phyloP scores from a whole-genome alignment of 2,113 vertebrate genomes.

The Mellivora capensis region DNA sequence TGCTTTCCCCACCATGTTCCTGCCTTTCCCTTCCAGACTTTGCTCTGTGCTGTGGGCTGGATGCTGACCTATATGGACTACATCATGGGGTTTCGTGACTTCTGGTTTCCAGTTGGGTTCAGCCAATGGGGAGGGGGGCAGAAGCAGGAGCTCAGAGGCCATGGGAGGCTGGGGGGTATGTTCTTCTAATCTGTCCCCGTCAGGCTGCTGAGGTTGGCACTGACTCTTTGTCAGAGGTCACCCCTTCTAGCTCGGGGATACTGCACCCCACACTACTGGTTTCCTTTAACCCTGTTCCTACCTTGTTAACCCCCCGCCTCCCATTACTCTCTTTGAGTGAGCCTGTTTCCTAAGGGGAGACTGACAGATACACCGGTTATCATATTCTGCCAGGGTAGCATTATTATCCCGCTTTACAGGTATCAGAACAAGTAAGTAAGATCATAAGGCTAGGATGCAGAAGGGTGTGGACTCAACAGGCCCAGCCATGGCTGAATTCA shows the following conservation, averaged over 20 bases:
- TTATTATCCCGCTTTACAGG: not conserved
- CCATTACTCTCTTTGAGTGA: not conserved
- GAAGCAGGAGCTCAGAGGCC: not conserved
- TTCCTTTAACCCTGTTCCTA: not conserved
- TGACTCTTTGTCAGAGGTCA: not conserved
- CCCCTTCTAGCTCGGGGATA: not conserved
- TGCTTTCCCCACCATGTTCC: fast-evolving
- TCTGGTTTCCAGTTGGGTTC: not conserved
- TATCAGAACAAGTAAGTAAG: not conserved
- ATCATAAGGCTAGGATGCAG: not conserved
- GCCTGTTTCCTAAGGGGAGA: not conserved
- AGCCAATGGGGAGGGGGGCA: not conserved
- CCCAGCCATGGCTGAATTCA: not conserved
- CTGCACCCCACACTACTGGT: too few relatives aligned
- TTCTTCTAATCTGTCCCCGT: not conserved
- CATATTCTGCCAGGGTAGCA: too few relatives aligned
- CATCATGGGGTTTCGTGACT: too few relatives aligned
- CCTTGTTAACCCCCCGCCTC: not conserved
- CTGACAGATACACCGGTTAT: not conserved
- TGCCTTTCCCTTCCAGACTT: not conserved
- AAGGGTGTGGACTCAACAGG: not conserved
- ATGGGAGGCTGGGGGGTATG: not conserved
- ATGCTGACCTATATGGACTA: not conserved
- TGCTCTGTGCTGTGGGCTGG: not conserved
- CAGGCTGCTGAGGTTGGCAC: not conserved